phyloP scores from a whole-genome alignment of 35 echinoderm and acorn worm species.

The Patiria miniata region DNA sequence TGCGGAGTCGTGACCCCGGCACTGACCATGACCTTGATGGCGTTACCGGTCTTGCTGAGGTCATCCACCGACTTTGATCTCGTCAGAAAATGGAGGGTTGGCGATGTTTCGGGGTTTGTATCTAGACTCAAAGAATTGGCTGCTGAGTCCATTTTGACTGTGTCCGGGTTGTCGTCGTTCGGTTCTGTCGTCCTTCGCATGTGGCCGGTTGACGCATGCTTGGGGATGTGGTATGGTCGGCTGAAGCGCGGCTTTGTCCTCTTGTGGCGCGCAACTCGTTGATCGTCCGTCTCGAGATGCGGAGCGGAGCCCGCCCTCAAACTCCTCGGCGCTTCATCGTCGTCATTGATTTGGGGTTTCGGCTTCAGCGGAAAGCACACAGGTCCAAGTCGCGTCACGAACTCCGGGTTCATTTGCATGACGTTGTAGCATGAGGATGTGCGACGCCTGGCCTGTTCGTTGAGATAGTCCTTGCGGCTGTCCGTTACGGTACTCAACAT shows the following conservation, averaged over 20 bases:
- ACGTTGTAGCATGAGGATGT: conserved; percentile 56
- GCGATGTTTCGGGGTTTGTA: background rate
- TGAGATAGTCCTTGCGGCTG: conserved; percentile 69
- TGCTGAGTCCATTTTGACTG: background rate
- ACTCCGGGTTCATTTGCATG: conserved; percentile 69
- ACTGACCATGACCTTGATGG: background rate
- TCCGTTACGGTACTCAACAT: conserved; percentile 96
- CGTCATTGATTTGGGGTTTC: background rate
- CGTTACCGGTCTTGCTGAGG: background rate
- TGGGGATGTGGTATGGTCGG: conserved; percentile 17
- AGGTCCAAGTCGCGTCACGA: conserved; percentile 70
- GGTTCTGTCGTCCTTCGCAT: conserved; percentile 18
- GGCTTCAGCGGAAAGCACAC: conserved; percentile 8
- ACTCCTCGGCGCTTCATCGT: conserved; percentile 46
- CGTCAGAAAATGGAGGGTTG: conserved; percentile 13
- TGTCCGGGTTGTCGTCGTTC: conserved; percentile 4
- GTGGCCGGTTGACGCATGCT: background rate
- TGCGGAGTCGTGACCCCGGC: conserved; percentile 8
- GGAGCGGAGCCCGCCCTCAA: conserved; percentile 38
- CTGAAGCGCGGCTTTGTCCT: conserved; percentile 2
- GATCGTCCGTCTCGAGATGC: conserved; percentile 10
- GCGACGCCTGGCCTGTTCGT: conserved; percentile 36
- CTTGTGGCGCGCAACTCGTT: conserved; percentile 37
- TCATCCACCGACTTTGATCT: conserved; percentile 78
- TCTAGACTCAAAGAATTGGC: background rate